Conservation (phyloP, 2,888 invertebrate genomes). For the Conops quadrifasciatus region DNA sequence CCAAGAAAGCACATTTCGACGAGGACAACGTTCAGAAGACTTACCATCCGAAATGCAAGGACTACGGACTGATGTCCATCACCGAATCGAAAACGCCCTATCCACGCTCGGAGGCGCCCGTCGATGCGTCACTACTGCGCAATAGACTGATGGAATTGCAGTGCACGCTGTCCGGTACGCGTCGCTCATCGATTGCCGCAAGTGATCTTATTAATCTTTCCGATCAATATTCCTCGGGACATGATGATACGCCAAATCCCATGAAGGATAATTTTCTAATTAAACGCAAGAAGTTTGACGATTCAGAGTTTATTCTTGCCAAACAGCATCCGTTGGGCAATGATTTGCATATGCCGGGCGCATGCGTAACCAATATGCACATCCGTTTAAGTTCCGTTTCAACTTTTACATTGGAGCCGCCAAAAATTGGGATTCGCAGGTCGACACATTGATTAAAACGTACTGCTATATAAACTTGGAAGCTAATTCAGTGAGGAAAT, state of each 20-base stretch:
- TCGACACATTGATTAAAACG: not conserved
- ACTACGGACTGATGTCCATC: conserved; percentile 43
- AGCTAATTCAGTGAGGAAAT: not conserved
- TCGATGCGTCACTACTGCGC: conserved; percentile 35
- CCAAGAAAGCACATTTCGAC: conserved; percentile 38
- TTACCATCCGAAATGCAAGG: conserved; percentile 38
- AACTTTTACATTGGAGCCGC: not conserved
- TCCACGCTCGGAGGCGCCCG: conserved; percentile 32
- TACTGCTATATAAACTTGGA: too few species aligned
- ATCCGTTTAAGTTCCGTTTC: not conserved
- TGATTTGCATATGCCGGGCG: conserved; percentile 2
- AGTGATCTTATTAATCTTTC: not conserved
- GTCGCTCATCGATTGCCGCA: not conserved
- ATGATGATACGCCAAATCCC: not conserved
- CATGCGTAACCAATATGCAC: not conserved
- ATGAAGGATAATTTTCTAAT: conserved; percentile 24
- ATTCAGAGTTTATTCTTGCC: conserved; percentile 32
- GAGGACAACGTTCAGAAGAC: conserved; percentile 43
- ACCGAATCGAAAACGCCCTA: conserved; percentile 43
- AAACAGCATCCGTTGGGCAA: conserved; percentile 30
- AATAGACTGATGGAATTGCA: conserved; percentile 4
- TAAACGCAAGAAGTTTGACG: conserved; percentile 31
- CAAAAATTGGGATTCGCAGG: not conserved
- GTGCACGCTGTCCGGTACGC: not conserved
- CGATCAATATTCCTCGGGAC: not conserved